Percentiles rank a stretch among this genome's conserved stretches.
These are phyloP conservation scores for Bombus waltoni DNA, from an alignment of 1,140 invertebrate genomes.

Conservation along the genomic window DNA sequence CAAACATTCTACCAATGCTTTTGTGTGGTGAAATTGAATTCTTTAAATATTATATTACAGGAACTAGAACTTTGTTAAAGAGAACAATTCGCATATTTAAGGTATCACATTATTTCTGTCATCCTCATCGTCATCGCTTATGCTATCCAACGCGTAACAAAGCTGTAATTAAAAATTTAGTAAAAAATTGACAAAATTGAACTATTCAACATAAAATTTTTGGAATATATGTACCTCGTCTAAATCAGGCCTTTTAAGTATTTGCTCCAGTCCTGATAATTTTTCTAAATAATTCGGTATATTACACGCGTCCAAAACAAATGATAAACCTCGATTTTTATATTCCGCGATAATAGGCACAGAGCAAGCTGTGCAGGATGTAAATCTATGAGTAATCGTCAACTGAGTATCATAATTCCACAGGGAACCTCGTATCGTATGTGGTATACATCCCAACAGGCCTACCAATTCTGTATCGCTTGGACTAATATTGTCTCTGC, in stretches of 20 bases:
- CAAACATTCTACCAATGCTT: not conserved
- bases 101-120: not conserved
- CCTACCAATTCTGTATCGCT: constrained; percentile 84
- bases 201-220: not conserved
- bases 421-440: constrained; percentile 96
- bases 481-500: constrained; percentile 85
- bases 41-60: not conserved
- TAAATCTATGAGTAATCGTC: constrained; percentile 92
- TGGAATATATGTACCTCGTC: constrained; percentile 82
- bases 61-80: not conserved
- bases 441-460: constrained; percentile 93
- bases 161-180: constrained; percentile 65
- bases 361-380: constrained; percentile 97
- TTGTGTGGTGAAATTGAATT: not conserved
- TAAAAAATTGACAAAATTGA: not conserved
- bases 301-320: constrained; percentile 93
- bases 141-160: constrained; percentile 73
- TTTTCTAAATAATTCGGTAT: constrained; percentile 93
- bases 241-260: constrained; percentile 87
- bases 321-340: constrained; percentile 87
- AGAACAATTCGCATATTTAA: not conserved
- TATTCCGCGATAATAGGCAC: constrained; percentile 87
- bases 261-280: constrained; percentile 91
- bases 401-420: constrained; percentile 90
- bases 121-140: constrained; percentile 70